These are phyloP conservation scores for Leptopilina myrica DNA, from an alignment of 2,888 invertebrate genomes.

Conservation along the genomic window DNA sequence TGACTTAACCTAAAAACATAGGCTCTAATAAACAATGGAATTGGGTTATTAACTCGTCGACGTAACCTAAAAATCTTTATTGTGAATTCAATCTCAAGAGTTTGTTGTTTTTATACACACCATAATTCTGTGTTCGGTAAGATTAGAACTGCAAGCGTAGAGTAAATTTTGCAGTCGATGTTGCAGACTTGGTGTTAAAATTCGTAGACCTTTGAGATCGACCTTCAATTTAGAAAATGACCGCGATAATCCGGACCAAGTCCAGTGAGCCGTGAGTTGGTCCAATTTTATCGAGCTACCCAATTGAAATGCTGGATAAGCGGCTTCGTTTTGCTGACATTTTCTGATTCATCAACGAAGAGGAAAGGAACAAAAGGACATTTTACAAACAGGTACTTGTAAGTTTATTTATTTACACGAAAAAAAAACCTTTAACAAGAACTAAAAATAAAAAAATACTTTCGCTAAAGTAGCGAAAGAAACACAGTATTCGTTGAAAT, in stretches of 20 bases:
- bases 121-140: slow-evolving; percentile 80
- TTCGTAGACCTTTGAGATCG: slow-evolving; percentile 79
- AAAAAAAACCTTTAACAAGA: no score
- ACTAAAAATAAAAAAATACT: no score
- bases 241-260: slow-evolving; percentile 78
- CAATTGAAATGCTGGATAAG: slow-evolving; percentile 86
- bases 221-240: slow-evolving; percentile 77
- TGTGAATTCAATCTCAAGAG: no score
- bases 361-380: not conserved
- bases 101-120: slow-evolving; percentile 55
- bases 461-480: no score
- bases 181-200: slow-evolving; percentile 80
- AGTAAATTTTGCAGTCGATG: slow-evolving; percentile 80
- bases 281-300: slow-evolving; percentile 84
- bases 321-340: slow-evolving; percentile 84
- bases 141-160: slow-evolving; percentile 80
- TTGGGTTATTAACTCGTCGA: no score
- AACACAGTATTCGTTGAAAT: no score
- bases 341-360: slow-evolving; percentile 77
- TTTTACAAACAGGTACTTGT: not conserved
- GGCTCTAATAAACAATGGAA: no score
- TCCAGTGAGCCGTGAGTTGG: slow-evolving; percentile 81
- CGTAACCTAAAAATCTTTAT: no score
- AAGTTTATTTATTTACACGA: no score
- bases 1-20: no score